Base-by-base conservation (phyloP, 2,113 vertebrate genomes). In the Pedetes capensis region DNA sequence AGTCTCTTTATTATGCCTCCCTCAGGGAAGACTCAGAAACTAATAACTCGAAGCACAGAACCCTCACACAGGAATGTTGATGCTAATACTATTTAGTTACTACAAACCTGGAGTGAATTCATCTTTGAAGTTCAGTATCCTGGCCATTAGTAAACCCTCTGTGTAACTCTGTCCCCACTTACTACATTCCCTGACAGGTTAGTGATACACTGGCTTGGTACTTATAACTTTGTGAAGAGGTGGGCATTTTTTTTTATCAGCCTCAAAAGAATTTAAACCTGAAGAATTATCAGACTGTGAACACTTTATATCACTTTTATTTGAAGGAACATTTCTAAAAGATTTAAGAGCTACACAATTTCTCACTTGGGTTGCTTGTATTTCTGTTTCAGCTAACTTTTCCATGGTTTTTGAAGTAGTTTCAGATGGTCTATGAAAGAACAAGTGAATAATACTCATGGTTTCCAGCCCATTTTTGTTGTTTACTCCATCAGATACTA, bases 241-340 rank as follows among this genome's bases (percentile, higher is more conserved):
- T 10, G 78, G 51, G 0, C 39, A 78, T 96, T 96, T 96, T 80
- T 79, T 95, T 53, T 89, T 93, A 94, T 92, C 89, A 39, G 66
- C 72, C 76, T 96, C 57, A 16, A 81, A 76, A 96, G 49, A 86
- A 96, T 86, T 96, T 83, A 93, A 85, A 74, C 64, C 71, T 80
- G 20, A 63, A 91, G 81, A 96, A 89, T 91, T 87, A 32, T 57
- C 64, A 96, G 47, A 49, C 22, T 53, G 47, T 96, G 95, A 92
- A 51, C 39, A 95, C 23, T 94, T 96, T 57, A 83, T 90, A 0
- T 79, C 20, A 87, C n/a, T 82, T 93, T 89, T 47, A 34, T 95
- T 96, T 80, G 91, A 97, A 53, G 79, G 61, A 96, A n/a, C n/a
- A 95, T 53, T 42, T 84, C 49, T 96, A 76, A 81, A 97, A 96